A percentile compares a stretch with the other conserved stretches of the same genome.
Conservation (phyloP, 2,113 vertebrate species). For the Hepsetus odoe region DNA sequence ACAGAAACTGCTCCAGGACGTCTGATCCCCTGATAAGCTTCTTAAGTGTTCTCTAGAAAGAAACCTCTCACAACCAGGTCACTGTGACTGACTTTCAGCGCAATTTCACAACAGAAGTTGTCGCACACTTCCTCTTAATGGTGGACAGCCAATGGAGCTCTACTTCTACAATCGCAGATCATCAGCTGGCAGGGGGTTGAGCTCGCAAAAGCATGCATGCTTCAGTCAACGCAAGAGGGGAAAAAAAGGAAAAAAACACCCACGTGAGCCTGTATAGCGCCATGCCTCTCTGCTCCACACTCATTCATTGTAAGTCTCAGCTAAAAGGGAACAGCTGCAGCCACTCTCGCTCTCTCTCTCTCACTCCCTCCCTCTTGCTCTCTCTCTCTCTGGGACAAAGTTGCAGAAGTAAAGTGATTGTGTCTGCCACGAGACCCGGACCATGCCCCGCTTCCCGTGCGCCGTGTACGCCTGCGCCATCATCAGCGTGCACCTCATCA, state of each 20-base stretch:
- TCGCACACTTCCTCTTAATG: no score
- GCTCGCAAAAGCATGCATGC: background rate
- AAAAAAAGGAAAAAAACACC: background rate
- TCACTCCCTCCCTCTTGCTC: background rate
- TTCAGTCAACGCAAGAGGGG: background rate
- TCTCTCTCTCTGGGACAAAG: background rate
- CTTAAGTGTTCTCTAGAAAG: no score
- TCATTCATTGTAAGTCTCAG: background rate
- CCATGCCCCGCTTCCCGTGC: conserved; percentile 70
- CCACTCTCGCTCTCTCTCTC: background rate
- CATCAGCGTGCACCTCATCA: conserved; percentile 65
- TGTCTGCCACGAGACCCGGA: conserved; percentile 21
- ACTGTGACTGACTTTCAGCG: no score
- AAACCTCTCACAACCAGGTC: no score
- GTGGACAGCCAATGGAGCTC: no score
- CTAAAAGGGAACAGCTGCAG: background rate
- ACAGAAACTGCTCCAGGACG: no score
- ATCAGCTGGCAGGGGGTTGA: background rate
- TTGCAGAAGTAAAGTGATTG: background rate
- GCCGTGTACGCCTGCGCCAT: conserved; percentile 63
- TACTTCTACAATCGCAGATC: background rate
- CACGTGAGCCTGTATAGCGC: background rate
- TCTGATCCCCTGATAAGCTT: no score
- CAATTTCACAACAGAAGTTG: background rate
- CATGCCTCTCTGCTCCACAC: background rate